These are phyloP conservation scores for Morone chrysops DNA, from an alignment of 2,113 vertebrate species.

Conservation along the genomic window DNA sequence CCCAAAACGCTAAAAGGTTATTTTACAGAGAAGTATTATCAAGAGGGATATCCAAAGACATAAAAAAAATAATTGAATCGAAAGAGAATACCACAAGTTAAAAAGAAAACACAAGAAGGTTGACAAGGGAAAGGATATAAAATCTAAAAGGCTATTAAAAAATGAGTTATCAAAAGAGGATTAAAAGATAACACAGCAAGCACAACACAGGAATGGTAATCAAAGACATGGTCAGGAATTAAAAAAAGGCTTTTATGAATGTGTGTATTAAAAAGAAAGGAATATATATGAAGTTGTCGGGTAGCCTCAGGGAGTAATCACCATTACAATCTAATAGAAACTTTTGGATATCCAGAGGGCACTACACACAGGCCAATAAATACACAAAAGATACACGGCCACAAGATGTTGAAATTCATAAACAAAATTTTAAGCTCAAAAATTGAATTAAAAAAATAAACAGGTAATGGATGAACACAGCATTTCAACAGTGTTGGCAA, in stretches of 20 bases:
- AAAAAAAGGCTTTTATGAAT: conserved; percentile 5
- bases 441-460: neutral
- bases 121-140: conserved; percentile 6
- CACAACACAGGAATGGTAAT: neutral
- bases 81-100: conserved; percentile 11
- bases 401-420: neutral
- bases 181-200: conserved; percentile 24
- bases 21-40: neutral
- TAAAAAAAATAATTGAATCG: conserved; percentile 22
- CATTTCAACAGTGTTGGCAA: neutral
- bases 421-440: neutral
- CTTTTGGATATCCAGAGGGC: neutral
- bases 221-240: conserved; percentile 2
- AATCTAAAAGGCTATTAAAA: conserved; percentile 28
- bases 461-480: neutral
- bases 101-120: neutral
- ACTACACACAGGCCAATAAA: neutral
- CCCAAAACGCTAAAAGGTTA: conserved; percentile 1
- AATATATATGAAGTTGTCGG: neutral
- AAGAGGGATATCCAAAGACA: conserved; percentile 16
- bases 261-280: neutral
- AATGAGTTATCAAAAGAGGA: conserved; percentile 19
- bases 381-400: neutral
- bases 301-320: neutral
- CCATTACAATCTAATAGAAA: neutral